phyloP scores from a whole-genome alignment of 2,797 vertebrate species.

The Cottoperca gobio region DNA sequence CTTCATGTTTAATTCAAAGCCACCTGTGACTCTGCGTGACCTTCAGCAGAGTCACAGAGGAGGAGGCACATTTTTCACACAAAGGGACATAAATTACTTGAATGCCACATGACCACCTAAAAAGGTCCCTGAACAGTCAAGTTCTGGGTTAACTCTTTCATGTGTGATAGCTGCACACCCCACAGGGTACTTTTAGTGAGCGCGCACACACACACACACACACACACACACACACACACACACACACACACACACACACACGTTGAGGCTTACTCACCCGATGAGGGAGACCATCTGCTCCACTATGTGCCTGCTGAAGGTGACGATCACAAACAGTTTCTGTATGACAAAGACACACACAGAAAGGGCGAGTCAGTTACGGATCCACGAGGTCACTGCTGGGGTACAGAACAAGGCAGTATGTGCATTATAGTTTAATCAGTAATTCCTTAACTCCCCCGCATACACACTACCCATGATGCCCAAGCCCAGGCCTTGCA shows the following conservation, averaged over 20 bases:
- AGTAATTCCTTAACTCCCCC: conserved; percentile 48
- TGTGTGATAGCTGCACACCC: conserved; percentile 35
- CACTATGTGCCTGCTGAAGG: conserved; percentile 94
- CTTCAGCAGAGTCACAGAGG: conserved; percentile 29
- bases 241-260: conserved; percentile 18
- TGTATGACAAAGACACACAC: conserved; percentile 83
- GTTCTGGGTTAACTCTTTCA: conserved; percentile 66
- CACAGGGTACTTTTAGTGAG: conserved; percentile 30
- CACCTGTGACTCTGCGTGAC: conserved; percentile 18
- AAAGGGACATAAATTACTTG: conserved; percentile 49
- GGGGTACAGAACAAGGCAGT: conserved; percentile 39
- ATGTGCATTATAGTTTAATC: conserved; percentile 62
- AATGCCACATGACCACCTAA: conserved; percentile 30
- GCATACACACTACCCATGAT: conserved; percentile 34
- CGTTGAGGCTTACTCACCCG: conserved; percentile 90
- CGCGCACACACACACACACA: neutral
- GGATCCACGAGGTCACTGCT: conserved; percentile 62
- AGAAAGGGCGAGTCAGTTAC: conserved; percentile 59
- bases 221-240: neutral
- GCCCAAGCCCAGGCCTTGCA: conserved; percentile 19
- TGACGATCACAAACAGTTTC: conserved; percentile 96
- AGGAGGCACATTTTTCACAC: conserved; percentile 55
- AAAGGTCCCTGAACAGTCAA: conserved; percentile 43
- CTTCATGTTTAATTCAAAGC: conserved; percentile 27
- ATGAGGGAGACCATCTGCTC: conserved; percentile 95